Conservation (phyloP, 1,140 invertebrate species). For the Drosophila pectinifera region DNA sequence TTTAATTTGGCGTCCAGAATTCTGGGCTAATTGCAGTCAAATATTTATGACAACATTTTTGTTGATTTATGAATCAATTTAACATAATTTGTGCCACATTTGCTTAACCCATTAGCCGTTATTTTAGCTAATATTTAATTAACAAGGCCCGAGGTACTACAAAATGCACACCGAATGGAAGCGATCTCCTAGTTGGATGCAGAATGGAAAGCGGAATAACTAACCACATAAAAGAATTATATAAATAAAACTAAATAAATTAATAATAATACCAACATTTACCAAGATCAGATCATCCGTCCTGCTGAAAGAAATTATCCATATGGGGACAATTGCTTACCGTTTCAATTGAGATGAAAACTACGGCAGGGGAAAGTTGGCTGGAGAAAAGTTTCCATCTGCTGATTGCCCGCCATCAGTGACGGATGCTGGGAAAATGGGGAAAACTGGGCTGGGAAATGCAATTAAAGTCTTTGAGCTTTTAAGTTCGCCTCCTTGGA, state of each 20-base stretch:
- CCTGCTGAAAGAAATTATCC: no score
- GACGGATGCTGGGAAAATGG: constrained; percentile 26
- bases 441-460: constrained; percentile 23
- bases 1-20: constrained; percentile 4
- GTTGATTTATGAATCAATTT: constrained; percentile 31
- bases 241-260: background rate
- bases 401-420: constrained; percentile 35
- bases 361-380: constrained; percentile 6
- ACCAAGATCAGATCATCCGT: no score
- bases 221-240: no score
- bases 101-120: constrained; percentile 6
- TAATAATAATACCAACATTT: no score
- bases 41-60: constrained; percentile 43
- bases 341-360: constrained; percentile 7
- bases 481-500: constrained; percentile 50
- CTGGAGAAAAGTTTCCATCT: constrained; percentile 28
- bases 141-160: background rate
- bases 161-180: background rate
- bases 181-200: no score
- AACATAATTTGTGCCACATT: constrained; percentile 33
- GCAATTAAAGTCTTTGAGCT: constrained; percentile 62
- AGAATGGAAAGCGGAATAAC: no score
- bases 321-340: background rate
- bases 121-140: constrained; percentile 23
- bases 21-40: constrained; percentile 34